Base-by-base conservation (phyloP, 2,888 invertebrate species). In the Drosophila atripex region DNA sequence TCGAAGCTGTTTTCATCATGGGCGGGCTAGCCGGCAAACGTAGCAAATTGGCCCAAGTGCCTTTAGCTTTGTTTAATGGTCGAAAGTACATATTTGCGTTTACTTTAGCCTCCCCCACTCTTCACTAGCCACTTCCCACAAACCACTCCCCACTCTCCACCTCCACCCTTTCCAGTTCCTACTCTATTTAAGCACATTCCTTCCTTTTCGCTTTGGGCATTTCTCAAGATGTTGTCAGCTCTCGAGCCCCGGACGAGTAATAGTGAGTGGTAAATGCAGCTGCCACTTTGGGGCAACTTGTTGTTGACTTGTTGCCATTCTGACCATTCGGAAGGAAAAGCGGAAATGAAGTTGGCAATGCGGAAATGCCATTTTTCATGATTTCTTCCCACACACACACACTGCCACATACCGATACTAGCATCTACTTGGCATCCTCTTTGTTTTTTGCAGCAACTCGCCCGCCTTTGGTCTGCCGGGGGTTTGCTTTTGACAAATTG, bases 341-440 rank as follows among this genome's bases (percentile, higher is more conserved):
- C 59, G 71, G 47, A 83, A 86, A 82, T 73, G 85, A 80, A 80
- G 75, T 84, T 86, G 78, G 55, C 84, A 86, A 68, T 75, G 78
- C 73, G 82, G 66, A 85, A 87, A 85, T 82, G 71, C 53, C 57
- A 78, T 85, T 80, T 82, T 76, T 78, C 74, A 76, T 76, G 82
- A 73, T 71, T 73, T 64, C 63, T 58, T 58, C 14, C 14, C 25
- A 23, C 45, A 16, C 46, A 49, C n/a, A n/a, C 18, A 38, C 70
- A 49, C 43, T 14, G 43, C 23, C 45, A 16, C 30, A 30, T 3
- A 38, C 12, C 38, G 16, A 8, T 41, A 41, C 39, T 3, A 6
- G 4, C 16, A 5, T 30, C 43, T 38, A 11, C 50, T 32, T 25
- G 21, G 12, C 21, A 32, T 23, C 16, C 32, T 57, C 35, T 63